phyloP scores from a whole-genome alignment of 2,113 vertebrate species.

The Oenanthe melanoleuca region DNA sequence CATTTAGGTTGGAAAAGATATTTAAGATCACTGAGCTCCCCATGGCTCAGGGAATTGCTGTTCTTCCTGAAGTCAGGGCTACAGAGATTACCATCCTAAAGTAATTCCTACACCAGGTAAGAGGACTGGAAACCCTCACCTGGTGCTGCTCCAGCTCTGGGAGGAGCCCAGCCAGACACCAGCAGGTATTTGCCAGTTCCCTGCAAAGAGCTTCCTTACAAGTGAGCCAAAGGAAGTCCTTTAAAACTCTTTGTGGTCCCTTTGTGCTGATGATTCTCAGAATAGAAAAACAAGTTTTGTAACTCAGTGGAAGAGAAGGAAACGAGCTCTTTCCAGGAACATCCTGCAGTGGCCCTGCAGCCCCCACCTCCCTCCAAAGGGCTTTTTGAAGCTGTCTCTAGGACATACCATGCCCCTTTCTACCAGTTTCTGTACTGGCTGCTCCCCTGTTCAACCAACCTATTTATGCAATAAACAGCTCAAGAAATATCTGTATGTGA shows the following conservation, averaged over 20 bases:
- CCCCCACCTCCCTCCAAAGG: neutral
- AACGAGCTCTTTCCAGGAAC: neutral
- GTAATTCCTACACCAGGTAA: neutral
- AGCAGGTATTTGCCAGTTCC: neutral
- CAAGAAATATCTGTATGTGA: neutral
- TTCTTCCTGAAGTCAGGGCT: neutral
- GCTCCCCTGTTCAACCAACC: neutral
- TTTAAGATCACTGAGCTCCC: neutral
- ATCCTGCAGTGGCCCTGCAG: neutral
- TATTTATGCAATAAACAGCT: neutral
- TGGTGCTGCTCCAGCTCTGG: neutral
- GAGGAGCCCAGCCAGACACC: neutral
- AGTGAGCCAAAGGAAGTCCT: neutral
- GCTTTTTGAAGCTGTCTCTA: neutral
- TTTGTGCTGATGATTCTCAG: neutral
- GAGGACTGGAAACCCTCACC: neutral
- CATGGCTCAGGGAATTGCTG: neutral
- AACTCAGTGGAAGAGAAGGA: neutral
- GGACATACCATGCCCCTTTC: neutral
- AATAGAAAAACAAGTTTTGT: neutral
- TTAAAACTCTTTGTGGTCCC: constrained; percentile 7
- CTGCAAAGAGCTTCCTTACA: neutral
- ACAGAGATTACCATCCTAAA: neutral
- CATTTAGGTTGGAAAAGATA: neutral
- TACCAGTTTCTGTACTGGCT: neutral